Base-by-base conservation (phyloP, 2,888 invertebrate genomes). In the Drosophila kanekoi region DNA sequence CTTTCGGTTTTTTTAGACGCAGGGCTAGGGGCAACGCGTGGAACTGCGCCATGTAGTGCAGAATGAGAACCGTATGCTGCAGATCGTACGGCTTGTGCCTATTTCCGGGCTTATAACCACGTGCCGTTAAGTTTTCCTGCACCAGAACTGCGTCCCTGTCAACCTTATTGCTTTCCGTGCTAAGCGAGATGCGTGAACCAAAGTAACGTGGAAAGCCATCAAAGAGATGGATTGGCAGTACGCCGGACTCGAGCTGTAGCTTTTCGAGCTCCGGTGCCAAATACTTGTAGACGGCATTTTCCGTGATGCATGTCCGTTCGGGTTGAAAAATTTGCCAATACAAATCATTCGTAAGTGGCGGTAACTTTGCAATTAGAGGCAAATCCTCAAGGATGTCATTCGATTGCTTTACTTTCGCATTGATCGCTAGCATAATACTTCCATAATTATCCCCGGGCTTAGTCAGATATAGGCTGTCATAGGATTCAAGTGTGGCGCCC, bases 371-470 rank as follows among this genome's bases (percentile, higher is more conserved):
- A 2, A 94, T 93, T 10, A 94, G 74, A 32, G 93, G 79, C 28
- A 94, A 74, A 9, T 91, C 90, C 70, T 93, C 91, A 6, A 71
- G 59, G 9, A 28, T 54, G 0, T 83, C 90, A 63, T 88, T 63
- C 0, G 72, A 2, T n/a, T 81, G 83, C 23, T 85, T 85, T 10
- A 93, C 76, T 63, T 89, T 91, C 0, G 93, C 90, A 28, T 76
- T 75, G 3, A 92, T 79, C 1, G 92, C 92, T 0, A 94, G 79
- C 91, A 95, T 94, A 0, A 94, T 91, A 75, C 95, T 94, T 2
- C 94, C 94, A 82, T 94, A 95, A 83, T 95, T 95, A 78, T 95
- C 95, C 0, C 95, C 95, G 0, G 93, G 93, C 16, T 93, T 93
- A 10, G 94, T 94, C n/a, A 94, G 86, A 66, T 90, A 90, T 14